These are phyloP conservation scores for Peromyscus eremicus DNA, from an alignment of 2,797 vertebrate species.

Conservation along the genomic window DNA sequence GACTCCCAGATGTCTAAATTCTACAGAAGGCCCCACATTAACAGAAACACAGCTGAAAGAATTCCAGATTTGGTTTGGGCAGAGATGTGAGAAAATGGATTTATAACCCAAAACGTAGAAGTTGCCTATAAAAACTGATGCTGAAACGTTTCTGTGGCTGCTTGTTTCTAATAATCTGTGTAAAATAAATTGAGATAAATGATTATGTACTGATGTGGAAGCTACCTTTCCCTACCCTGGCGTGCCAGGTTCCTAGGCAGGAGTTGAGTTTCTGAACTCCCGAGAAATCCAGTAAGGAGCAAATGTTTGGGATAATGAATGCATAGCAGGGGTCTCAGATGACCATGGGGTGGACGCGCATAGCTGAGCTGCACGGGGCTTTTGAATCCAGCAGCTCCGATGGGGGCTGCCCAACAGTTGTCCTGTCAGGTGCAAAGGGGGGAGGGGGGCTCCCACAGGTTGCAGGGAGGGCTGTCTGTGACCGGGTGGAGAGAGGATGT, in stretches of 20 bases:
- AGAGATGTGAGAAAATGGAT: neutral
- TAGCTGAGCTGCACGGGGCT: conserved; percentile 88
- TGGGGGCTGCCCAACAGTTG: conserved; percentile 91
- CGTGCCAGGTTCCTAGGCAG: conserved; percentile 69
- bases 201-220: neutral
- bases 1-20: conserved; percentile 40
- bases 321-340: conserved; percentile 88
- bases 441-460: conserved; percentile 86
- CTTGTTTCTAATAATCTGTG: neutral
- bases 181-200: neutral
- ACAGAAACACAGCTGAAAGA: conserved; percentile 29
- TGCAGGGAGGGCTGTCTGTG: conserved; percentile 87
- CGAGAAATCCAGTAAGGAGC: conserved; percentile 85
- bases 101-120: neutral
- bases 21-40: neutral
- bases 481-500: conserved; percentile 78
- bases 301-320: conserved; percentile 87
- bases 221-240: neutral
- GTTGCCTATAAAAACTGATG: neutral
- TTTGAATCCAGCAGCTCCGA: conserved; percentile 91
- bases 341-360: conserved; percentile 85
- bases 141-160: neutral
- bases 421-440: conserved; percentile 92
- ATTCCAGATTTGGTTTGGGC: conserved; percentile 19
- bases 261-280: conserved; percentile 84